A percentile compares a stretch with the other conserved stretches of the same genome.
These are phyloP conservation scores for Heliconius melpomene DNA, from an alignment of 1,140 invertebrate species.

Conservation along the genomic window DNA sequence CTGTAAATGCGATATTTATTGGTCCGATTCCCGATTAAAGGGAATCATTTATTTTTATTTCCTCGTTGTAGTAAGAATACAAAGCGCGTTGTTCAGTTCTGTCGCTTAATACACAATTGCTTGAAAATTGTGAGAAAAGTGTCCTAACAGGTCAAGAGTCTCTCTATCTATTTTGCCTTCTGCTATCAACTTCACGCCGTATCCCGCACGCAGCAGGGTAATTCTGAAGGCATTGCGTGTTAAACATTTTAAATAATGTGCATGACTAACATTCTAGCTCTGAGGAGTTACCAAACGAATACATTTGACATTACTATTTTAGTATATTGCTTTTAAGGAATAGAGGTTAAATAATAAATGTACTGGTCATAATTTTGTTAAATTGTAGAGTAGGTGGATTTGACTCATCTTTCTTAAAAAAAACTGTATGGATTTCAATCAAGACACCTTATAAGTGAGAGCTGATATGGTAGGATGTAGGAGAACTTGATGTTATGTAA, in stretches of 20 bases:
- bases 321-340: neutral
- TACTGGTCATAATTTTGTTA: neutral
- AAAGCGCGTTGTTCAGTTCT: no score
- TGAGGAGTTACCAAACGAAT: neutral
- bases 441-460: constrained; percentile 3
- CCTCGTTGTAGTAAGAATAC: no score
- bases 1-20: no score
- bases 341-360: neutral
- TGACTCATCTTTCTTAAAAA: constrained; percentile 4
- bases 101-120: no score
- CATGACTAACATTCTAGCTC: neutral
- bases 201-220: no score
- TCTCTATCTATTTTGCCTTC: no score
- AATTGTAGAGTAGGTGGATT: neutral
- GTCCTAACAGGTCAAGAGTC: no score
- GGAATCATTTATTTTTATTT: no score
- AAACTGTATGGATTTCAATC: neutral
- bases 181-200: no score
- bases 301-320: neutral
- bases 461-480: constrained; percentile 29
- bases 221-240: no score
- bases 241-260: neutral
- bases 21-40: no score
- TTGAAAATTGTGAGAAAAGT: no score
- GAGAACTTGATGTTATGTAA: constrained; percentile 26